phyloP scores from a whole-genome alignment of 53 echinoderm and acorn worm species.

The Astropecten irregularis region DNA sequence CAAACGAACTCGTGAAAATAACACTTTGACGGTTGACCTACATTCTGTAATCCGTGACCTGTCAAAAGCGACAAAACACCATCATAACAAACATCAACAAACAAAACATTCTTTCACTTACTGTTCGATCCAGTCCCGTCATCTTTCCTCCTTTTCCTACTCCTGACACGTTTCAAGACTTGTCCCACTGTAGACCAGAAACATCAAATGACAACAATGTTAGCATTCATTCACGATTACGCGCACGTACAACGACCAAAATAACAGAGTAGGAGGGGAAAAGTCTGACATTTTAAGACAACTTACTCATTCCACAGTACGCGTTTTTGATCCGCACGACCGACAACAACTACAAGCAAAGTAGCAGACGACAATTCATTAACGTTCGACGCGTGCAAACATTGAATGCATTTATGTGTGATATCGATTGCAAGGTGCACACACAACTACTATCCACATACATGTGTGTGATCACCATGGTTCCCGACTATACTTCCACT shows the following conservation, averaged over 20 bases:
- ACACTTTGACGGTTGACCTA: too few species aligned
- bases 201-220: neutral
- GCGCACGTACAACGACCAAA: too few species aligned
- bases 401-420: neutral
- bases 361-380: conserved; percentile 12
- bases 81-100: too few species aligned
- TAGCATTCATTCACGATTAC: too few species aligned
- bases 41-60: too few species aligned
- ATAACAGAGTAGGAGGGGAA: too few species aligned
- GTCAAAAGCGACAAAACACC: too few species aligned
- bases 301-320: conserved; percentile 43
- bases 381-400: neutral
- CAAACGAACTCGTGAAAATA: too few species aligned
- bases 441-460: neutral
- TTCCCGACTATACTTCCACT: neutral
- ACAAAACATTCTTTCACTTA: too few species aligned
- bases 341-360: neutral
- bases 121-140: conserved; percentile 28
- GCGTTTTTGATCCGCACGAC: neutral
- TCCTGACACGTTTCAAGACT: conserved; percentile 46
- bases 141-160: conserved; percentile 36
- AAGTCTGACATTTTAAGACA: too few species aligned
- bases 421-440: conserved; percentile 23
- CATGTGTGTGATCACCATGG: conserved; percentile 5
- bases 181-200: conserved; percentile 40